Percentiles rank a stretch among this genome's conserved stretches.
Conservation (phyloP, 2,113 vertebrate species). For the Neolamprologus hecqui region DNA sequence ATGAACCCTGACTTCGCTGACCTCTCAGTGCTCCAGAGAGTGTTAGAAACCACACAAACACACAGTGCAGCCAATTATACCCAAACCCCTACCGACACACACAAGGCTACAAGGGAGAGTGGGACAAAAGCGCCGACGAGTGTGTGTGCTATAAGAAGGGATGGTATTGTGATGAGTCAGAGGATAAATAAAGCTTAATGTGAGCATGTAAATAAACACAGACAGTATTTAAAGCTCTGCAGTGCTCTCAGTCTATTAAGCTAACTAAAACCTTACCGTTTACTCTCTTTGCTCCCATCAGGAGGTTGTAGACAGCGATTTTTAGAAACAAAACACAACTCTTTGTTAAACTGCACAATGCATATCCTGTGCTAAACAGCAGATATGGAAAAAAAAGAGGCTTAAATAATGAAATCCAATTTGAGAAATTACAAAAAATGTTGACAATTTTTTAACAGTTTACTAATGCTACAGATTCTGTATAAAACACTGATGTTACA, state of each 20-base stretch:
- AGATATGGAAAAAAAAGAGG: neutral
- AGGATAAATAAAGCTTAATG: neutral
- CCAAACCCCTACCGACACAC: neutral
- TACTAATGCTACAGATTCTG: neutral
- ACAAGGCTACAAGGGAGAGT: neutral
- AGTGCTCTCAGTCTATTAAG: neutral
- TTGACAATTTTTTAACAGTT: rapidly evolving
- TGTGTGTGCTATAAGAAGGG: neutral
- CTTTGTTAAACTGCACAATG: neutral
- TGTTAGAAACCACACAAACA: neutral
- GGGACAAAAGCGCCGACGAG: neutral
- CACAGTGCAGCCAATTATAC: slow-evolving; percentile 33
- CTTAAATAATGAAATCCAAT: neutral
- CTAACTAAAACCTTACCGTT: neutral
- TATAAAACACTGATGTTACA: neutral
- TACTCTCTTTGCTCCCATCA: neutral
- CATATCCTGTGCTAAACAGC: neutral
- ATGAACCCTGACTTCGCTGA: slow-evolving; percentile 45
- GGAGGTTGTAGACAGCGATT: neutral
- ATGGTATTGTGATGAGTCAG: neutral
- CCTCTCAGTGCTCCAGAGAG: slow-evolving; percentile 17
- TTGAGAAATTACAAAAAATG: neutral
- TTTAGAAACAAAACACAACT: neutral
- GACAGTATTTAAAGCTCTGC: neutral
- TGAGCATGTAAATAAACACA: neutral